These are phyloP conservation scores for Epizoanthus illoricatus DNA, from an alignment of 92 coral and sea anemone species.

Conservation along the genomic window DNA sequence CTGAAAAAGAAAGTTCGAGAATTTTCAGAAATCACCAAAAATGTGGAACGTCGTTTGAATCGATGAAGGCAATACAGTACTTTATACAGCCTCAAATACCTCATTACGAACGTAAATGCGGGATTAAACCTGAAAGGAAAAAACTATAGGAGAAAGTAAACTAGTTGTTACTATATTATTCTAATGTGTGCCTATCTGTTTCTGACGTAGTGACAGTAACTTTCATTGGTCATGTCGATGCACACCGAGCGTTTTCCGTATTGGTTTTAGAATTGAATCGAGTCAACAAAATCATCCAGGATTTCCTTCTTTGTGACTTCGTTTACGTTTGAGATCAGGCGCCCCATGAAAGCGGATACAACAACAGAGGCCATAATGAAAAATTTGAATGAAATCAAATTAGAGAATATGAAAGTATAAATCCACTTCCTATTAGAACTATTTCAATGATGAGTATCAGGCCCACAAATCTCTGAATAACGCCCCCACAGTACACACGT, in stretches of 20 bases:
- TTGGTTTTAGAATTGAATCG: not conserved
- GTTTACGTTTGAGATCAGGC: not conserved
- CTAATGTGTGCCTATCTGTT: not conserved
- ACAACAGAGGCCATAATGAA: not conserved
- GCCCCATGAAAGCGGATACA: conserved; percentile 30
- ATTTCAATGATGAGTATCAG: conserved; percentile 2
- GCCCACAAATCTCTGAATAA: not conserved
- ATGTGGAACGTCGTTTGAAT: too few relatives aligned
- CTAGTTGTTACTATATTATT: not conserved
- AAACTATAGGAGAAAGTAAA: not conserved
- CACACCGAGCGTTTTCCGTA: not conserved
- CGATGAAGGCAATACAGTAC: too few relatives aligned
- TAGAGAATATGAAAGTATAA: conserved; percentile 8
- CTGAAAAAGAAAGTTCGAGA: too few relatives aligned
- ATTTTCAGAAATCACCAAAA: too few relatives aligned
- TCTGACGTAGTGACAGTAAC: not conserved
- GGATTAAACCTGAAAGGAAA: too few relatives aligned
- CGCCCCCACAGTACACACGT: conserved; percentile 1
- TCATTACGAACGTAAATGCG: too few relatives aligned
- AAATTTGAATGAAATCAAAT: conserved; percentile 25
- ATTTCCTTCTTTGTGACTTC: conserved; percentile 2
- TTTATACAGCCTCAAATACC: too few relatives aligned
- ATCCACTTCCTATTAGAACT: conserved; percentile 24
- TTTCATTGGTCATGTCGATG: not conserved
- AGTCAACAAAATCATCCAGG: not conserved